A percentile compares a stretch with the other conserved stretches of the same genome.
These are phyloP conservation scores for Minunthozetes semirufus DNA, from an alignment of 2,888 invertebrate species.

Conservation along the genomic window DNA sequence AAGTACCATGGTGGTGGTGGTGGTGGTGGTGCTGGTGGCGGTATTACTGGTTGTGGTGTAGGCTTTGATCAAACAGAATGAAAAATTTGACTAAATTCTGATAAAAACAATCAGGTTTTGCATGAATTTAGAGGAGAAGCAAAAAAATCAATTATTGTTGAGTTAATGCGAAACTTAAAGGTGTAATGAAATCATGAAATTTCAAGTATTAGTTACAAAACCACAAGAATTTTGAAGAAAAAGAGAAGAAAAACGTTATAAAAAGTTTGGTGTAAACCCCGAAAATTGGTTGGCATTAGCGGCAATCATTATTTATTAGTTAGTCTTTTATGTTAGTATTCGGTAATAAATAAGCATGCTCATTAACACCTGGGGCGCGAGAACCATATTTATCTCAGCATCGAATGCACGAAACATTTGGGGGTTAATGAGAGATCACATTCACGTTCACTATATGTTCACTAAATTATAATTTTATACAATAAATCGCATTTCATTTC, in stretches of 20 bases:
- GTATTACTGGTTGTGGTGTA: no score
- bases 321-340: conserved; percentile 1
- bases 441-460: neutral
- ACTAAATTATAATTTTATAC: neutral
- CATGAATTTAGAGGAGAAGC: neutral
- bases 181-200: neutral
- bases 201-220: conserved; percentile 1
- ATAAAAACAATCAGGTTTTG: neutral
- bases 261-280: neutral
- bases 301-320: conserved; percentile 25
- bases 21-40: no score
- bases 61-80: no score
- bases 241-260: neutral
- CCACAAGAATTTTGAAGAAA: neutral
- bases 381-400: conserved; percentile 29
- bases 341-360: conserved; percentile 18
- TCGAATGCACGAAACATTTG: conserved; percentile 16
- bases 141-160: neutral
- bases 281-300: neutral
- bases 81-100: no score
- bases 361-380: conserved; percentile 32
- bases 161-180: neutral
- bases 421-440: conserved; percentile 30
- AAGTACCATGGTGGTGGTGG: no score
- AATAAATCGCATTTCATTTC: conserved; percentile 17